Conservation (phyloP, 2,888 invertebrate species). For the Gastrophysa polygoni region DNA sequence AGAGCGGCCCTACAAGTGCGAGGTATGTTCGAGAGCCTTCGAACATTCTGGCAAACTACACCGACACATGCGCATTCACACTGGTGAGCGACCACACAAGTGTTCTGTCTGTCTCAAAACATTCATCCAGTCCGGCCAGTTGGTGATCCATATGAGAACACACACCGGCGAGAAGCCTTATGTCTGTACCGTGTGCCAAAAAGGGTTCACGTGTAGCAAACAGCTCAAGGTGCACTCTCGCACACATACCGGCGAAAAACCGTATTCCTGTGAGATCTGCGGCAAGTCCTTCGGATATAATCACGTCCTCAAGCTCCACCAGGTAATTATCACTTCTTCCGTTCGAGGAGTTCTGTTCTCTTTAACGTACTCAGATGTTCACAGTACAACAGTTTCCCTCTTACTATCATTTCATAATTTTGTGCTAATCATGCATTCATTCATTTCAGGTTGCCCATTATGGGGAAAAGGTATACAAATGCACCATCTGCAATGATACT, state of each 20-base stretch:
- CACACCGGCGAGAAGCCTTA: slow-evolving; percentile 89
- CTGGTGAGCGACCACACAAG: slow-evolving; percentile 88
- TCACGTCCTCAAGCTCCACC: slow-evolving; percentile 85
- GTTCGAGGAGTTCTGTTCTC: neutral
- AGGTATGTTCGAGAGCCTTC: slow-evolving; percentile 86
- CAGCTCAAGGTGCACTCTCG: slow-evolving; percentile 90
- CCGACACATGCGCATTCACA: slow-evolving; percentile 89
- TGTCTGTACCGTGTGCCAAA: slow-evolving; percentile 78
- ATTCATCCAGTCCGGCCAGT: slow-evolving; percentile 88
- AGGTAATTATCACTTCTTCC: slow-evolving; percentile 30
- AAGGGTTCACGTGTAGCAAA: slow-evolving; percentile 91
- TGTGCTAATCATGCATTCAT: neutral
- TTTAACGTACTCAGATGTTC: no score
- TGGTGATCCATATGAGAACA: slow-evolving; percentile 89
- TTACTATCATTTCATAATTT: no score
- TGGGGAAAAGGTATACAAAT: slow-evolving; percentile 90
- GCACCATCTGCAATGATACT: slow-evolving; percentile 89
- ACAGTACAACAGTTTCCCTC: no score
- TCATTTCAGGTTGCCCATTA: slow-evolving; percentile 77
- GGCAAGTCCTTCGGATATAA: slow-evolving; percentile 91
- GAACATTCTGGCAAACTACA: slow-evolving; percentile 91
- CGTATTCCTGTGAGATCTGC: slow-evolving; percentile 90
- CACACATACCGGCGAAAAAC: slow-evolving; percentile 90
- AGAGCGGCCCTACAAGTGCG: slow-evolving; percentile 88
- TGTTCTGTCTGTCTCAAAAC: slow-evolving; percentile 88